Percentiles rank a stretch among this genome's conserved stretches.
Conservation (phyloP, 2,888 invertebrate species). For the Aporophyla lueneburgensis region DNA sequence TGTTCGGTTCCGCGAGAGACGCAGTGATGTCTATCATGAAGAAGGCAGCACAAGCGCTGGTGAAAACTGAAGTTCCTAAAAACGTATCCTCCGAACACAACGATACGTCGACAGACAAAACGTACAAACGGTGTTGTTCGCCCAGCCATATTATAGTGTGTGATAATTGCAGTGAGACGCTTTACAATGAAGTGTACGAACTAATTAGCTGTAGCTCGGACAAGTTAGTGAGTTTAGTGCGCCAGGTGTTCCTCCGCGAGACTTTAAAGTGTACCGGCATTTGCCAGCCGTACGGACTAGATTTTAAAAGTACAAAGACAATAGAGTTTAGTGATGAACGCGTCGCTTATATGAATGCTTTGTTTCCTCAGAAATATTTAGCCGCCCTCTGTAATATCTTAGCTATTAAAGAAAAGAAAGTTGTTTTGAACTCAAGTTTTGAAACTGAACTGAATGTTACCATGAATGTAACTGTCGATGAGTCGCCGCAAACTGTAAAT, state of each 20-base stretch:
- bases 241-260: slow-evolving; percentile 91
- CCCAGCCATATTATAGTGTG: slow-evolving; percentile 94
- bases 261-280: slow-evolving; percentile 92
- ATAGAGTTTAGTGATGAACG: slow-evolving; percentile 87
- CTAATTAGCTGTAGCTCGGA: slow-evolving; percentile 93
- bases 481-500: slow-evolving; percentile 77
- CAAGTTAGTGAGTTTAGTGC: slow-evolving; percentile 91
- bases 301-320: slow-evolving; percentile 91
- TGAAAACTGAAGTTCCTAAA: slow-evolving; percentile 93
- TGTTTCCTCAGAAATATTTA: slow-evolving; percentile 93
- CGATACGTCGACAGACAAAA: slow-evolving; percentile 84
- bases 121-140: slow-evolving; percentile 92
- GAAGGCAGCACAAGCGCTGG: slow-evolving; percentile 96
- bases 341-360: slow-evolving; percentile 91
- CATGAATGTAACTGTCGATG: slow-evolving; percentile 85
- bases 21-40: slow-evolving; percentile 98
- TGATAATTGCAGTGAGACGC: slow-evolving; percentile 93
- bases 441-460: slow-evolving; percentile 89
- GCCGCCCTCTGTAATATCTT: slow-evolving; percentile 95
- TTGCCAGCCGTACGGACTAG: slow-evolving; percentile 91
- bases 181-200: slow-evolving; percentile 94
- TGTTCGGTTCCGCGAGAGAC: slow-evolving; percentile 97
- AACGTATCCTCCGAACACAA: slow-evolving; percentile 90
- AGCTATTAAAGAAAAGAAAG: slow-evolving; percentile 92
- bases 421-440: slow-evolving; percentile 92